Evolutionary conservation across 1,140 invertebrate genomes (phyloP).

Genomic region (Liolophura sinensis): DNA sequence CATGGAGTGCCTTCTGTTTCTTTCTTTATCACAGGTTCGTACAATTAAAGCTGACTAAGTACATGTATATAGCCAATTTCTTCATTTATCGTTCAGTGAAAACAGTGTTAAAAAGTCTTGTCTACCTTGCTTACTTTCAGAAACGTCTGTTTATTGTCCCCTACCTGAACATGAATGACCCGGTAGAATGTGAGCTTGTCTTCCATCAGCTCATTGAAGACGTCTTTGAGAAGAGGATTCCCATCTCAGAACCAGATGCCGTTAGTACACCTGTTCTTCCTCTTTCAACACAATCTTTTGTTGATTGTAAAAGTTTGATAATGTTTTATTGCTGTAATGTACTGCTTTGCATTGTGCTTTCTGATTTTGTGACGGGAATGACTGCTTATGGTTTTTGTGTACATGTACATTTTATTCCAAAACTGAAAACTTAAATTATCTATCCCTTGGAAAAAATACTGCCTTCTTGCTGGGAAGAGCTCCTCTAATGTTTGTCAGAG

Average conservation of each 20-base stretch:
- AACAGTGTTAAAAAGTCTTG: not conserved
- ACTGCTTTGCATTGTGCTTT: too few relatives aligned
- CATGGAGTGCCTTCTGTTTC: not conserved
- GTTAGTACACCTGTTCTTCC: constrained; percentile 64
- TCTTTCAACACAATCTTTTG: not conserved
- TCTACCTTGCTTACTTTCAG: constrained; percentile 56
- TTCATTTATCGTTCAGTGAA: not conserved
- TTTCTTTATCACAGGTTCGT: too few relatives aligned
- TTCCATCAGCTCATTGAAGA: constrained; percentile 93
- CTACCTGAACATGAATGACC: constrained; percentile 81
- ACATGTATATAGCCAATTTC: not conserved
- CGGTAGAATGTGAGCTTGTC: constrained; percentile 92
- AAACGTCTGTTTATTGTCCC: constrained; percentile 91
- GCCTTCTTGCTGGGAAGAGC: too few relatives aligned
- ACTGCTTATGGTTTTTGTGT: too few relatives aligned
- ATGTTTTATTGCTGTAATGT: too few relatives aligned
- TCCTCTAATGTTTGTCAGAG: too few relatives aligned
- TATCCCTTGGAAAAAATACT: too few relatives aligned
- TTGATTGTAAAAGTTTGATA: not conserved
- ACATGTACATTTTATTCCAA: too few relatives aligned
- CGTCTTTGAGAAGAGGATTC: constrained; percentile 85
- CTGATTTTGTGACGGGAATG: too few relatives aligned
- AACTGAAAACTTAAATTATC: too few relatives aligned
- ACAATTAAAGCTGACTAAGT: too few relatives aligned
- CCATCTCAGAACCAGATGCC: constrained; percentile 89